Evolutionary conservation across 2,113 vertebrate species (phyloP).

Genomic region (Gambusia holbrooki): DNA sequence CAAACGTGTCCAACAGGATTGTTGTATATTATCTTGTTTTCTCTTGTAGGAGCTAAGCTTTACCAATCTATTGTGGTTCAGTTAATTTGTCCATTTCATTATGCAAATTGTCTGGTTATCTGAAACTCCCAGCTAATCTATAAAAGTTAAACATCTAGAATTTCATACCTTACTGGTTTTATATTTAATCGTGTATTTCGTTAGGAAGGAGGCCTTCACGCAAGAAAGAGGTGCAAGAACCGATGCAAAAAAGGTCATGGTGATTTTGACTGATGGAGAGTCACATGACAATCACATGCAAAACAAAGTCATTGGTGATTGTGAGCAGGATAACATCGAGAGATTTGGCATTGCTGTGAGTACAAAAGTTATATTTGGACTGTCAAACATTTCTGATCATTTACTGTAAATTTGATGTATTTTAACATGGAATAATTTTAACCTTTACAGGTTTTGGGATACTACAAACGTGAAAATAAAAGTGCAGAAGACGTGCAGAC

Average conservation of each 20-base stretch:
- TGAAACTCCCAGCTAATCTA: background rate
- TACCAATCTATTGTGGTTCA: no score
- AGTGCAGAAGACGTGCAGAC: constrained; percentile 80
- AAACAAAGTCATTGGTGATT: constrained; percentile 81
- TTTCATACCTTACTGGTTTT: no score
- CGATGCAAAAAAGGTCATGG: constrained; percentile 96
- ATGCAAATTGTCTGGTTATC: no score
- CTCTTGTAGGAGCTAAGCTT: no score
- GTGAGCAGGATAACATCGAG: constrained; percentile 87
- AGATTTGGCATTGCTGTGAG: constrained; percentile 95
- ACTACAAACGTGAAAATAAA: constrained; percentile 92
- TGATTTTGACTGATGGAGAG: constrained; percentile 96
- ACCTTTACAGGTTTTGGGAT: constrained; percentile 89
- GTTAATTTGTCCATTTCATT: no score
- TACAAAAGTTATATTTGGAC: constrained; percentile 47
- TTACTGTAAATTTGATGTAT: background rate
- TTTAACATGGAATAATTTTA: background rate
- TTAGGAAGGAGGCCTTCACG: constrained; percentile 91
- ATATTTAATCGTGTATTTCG: constrained; percentile 2
- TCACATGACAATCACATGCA: constrained; percentile 89
- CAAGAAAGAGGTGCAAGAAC: constrained; percentile 86
- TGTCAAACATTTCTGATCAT: background rate
- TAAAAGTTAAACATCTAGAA: background rate
- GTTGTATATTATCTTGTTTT: no score
- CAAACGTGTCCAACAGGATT: no score